phyloP scores from a whole-genome alignment of 2,888 invertebrate genomes.

The Luperina testacea region DNA sequence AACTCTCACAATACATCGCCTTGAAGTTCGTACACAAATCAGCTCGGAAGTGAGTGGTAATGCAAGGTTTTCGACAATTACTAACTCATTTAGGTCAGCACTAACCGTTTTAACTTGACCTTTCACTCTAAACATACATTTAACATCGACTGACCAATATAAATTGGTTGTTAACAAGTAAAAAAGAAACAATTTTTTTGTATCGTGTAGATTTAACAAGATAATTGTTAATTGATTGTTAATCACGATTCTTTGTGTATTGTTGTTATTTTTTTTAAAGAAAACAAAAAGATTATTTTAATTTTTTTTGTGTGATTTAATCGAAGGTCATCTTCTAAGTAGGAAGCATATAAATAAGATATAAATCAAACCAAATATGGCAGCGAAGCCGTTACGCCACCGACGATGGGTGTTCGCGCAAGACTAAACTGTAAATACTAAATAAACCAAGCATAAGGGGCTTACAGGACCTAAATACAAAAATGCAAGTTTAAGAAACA shows the following conservation, averaged over 20 bases:
- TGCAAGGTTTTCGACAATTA: conserved; percentile 65
- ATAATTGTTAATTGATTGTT: conserved; percentile 47
- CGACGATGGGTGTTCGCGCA: background rate
- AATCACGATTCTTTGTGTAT: conserved; percentile 29
- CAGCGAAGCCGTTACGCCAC: background rate
- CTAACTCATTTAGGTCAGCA: conserved; percentile 59
- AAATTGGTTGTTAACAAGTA: conserved; percentile 5
- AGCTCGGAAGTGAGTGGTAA: conserved; percentile 66
- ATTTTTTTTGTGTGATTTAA: conserved; percentile 8
- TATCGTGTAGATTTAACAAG: conserved; percentile 45
- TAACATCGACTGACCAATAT: background rate
- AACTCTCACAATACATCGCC: conserved; percentile 62
- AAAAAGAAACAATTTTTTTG: conserved; percentile 27
- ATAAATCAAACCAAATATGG: background rate
- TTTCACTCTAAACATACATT: background rate
- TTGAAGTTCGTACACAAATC: conserved; percentile 52
- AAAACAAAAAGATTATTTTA: conserved; percentile 5
- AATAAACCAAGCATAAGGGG: no score
- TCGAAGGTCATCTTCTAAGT: conserved; percentile 3
- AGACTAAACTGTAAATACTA: background rate
- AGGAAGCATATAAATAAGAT: background rate
- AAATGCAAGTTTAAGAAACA: no score
- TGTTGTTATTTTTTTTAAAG: background rate
- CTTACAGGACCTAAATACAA: no score
- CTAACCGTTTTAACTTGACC: conserved; percentile 35